These are phyloP conservation scores for Anarsia innoxiella DNA, from an alignment of 2,888 invertebrate genomes.

Conservation along the genomic window DNA sequence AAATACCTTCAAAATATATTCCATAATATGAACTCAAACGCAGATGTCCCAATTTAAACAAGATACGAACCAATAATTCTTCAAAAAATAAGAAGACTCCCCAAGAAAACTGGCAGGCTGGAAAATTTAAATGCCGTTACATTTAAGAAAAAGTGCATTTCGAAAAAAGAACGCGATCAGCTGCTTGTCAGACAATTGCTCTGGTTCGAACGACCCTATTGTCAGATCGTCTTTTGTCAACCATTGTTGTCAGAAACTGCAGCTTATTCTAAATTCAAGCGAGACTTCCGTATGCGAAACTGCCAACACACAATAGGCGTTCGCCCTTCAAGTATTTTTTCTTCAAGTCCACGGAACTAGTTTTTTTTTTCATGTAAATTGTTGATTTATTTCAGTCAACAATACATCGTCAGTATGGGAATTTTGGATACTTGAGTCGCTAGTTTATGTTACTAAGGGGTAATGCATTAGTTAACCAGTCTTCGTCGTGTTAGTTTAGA, in stretches of 20 bases:
- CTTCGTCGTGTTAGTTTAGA: conserved; percentile 22
- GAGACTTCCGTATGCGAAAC: conserved; percentile 70
- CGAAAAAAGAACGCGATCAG: conserved; percentile 51
- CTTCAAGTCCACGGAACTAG: conserved; percentile 58
- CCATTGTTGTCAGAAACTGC: conserved; percentile 56
- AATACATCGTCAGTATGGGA: conserved; percentile 51
- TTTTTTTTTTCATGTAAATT: conserved; percentile 66
- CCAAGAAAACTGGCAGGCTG: conserved; percentile 29
- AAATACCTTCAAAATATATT: no score
- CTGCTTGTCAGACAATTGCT: conserved; percentile 54
- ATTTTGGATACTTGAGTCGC: conserved; percentile 52
- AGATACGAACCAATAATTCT: conserved; percentile 25
- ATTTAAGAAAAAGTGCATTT: conserved; percentile 36
- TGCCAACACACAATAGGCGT: conserved; percentile 41
- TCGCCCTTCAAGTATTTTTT: conserved; percentile 49
- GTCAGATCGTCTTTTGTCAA: conserved; percentile 45
- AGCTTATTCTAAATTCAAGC: conserved; percentile 45
- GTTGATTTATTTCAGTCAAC: conserved; percentile 71
- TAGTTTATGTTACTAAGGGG: conserved; percentile 43
- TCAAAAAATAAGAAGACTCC: conserved; percentile 35
- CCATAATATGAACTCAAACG: background rate
- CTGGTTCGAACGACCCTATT: conserved; percentile 53
- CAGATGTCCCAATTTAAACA: conserved; percentile 3
- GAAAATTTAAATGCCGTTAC: conserved; percentile 45
- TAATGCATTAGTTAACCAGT: conserved; percentile 19